Evolutionary conservation across 2,797 vertebrate species (phyloP).

Genomic region (Telmatherina bonti): DNA sequence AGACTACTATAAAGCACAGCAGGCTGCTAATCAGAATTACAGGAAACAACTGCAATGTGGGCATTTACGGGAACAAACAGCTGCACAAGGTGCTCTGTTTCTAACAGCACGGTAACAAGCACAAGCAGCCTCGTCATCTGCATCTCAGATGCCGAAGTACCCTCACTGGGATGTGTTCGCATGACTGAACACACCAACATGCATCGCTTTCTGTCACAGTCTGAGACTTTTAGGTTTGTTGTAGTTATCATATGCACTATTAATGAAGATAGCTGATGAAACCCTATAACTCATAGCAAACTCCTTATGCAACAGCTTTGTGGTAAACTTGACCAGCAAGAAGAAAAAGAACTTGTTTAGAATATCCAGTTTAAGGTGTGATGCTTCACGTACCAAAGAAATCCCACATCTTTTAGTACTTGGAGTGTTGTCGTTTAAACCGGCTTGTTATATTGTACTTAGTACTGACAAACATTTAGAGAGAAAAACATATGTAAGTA

Average conservation of each 20-base stretch:
- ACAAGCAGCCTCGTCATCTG: conserved; percentile 50
- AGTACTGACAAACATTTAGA: conserved; percentile 22
- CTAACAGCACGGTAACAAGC: conserved; percentile 39
- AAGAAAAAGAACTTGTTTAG: conserved; percentile 12
- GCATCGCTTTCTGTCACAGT: conserved; percentile 28
- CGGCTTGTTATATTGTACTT: conserved; percentile 24
- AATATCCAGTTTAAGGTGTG: background rate
- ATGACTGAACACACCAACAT: conserved; percentile 49
- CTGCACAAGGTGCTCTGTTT: conserved; percentile 15
- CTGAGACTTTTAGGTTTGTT: conserved; percentile 17
- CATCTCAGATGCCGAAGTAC: conserved; percentile 46
- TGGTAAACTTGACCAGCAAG: conserved; percentile 11
- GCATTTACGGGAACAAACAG: conserved; percentile 33
- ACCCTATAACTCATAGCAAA: conserved; percentile 11
- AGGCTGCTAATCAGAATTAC: conserved; percentile 34
- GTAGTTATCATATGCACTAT: conserved; percentile 7
- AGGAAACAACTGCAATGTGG: conserved; percentile 35
- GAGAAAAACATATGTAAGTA: conserved; percentile 29
- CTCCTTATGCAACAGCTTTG: background rate
- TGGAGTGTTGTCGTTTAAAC: conserved; percentile 12
- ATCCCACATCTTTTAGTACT: background rate
- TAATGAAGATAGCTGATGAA: conserved; percentile 1
- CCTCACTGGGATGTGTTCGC: conserved; percentile 33
- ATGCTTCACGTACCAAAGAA: conserved; percentile 11
- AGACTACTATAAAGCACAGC: conserved; percentile 4